Percentiles rank a stretch among this genome's conserved stretches.
Evolutionary conservation across 2,888 invertebrate species (phyloP).

Genomic region (Saturnia japonica): DNA sequence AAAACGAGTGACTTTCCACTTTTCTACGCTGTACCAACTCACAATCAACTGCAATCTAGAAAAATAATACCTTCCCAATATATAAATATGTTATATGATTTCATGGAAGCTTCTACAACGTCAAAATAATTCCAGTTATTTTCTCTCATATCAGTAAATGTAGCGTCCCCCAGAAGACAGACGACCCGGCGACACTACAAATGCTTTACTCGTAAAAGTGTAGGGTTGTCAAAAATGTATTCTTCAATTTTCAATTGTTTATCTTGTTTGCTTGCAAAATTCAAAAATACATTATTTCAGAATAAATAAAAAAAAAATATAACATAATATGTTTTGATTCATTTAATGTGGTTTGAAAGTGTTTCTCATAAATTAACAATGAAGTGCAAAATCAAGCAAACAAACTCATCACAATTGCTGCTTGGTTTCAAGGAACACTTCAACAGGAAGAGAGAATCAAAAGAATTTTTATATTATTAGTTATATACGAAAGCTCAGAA

Average conservation of each 20-base stretch:
- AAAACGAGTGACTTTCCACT: neutral
- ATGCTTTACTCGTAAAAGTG: neutral
- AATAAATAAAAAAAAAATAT: too few relatives aligned
- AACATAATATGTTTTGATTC: too few relatives aligned
- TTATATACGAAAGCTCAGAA: too few relatives aligned
- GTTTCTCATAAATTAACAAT: too few relatives aligned
- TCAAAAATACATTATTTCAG: too few relatives aligned
- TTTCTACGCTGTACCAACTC: neutral
- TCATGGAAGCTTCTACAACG: neutral
- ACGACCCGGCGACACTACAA: neutral
- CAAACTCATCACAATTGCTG: too few relatives aligned
- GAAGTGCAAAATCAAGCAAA: too few relatives aligned
- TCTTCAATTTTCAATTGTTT: neutral
- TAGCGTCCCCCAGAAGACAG: conserved; percentile 1
- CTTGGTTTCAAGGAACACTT: too few relatives aligned
- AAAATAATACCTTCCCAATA: neutral
- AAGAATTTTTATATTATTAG: too few relatives aligned
- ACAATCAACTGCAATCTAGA: neutral
- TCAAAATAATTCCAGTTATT: neutral
- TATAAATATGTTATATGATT: neutral
- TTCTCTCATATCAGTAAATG: conserved; percentile 3
- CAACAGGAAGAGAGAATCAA: too few relatives aligned
- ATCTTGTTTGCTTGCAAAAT: too few relatives aligned
- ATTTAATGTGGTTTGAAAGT: too few relatives aligned
- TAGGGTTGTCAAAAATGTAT: conserved; percentile 1